Percentiles rank a stretch among this genome's conserved stretches.
phyloP scores from a whole-genome alignment of 2,888 invertebrate species.

The Nyleta sp. region DNA sequence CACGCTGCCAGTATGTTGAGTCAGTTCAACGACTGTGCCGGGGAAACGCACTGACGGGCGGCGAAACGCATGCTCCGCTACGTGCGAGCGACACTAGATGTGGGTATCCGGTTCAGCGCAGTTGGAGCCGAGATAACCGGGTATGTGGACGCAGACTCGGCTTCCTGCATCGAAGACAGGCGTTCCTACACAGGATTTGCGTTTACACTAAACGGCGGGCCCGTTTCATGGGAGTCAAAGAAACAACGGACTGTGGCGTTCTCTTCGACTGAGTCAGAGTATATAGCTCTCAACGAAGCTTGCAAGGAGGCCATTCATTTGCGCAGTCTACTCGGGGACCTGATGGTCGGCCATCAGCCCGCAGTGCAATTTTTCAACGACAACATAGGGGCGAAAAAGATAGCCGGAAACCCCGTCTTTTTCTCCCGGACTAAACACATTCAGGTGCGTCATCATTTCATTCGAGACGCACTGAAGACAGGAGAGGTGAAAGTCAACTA shows the following conservation, averaged over 20 bases:
- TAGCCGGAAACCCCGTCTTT: background rate
- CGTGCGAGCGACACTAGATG: conserved; percentile 7
- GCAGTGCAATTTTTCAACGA: background rate
- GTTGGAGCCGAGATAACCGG: background rate
- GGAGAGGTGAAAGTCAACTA: too few relatives aligned
- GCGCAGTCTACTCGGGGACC: background rate
- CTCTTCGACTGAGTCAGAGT: conserved; percentile 2
- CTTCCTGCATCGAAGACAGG: background rate
- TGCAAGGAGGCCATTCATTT: background rate
- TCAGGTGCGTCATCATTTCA: background rate
- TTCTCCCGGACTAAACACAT: background rate
- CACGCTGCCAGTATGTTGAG: conserved; percentile 5
- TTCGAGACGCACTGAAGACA: too few relatives aligned
- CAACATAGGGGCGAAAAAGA: background rate
- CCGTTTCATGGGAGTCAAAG: background rate
- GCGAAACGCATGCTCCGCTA: conserved; percentile 42
- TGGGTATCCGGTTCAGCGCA: conserved; percentile 2
- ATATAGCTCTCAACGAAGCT: background rate
- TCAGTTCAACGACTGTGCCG: conserved; percentile 23
- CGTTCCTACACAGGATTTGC: background rate
- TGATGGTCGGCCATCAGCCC: background rate
- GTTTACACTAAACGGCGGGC: background rate
- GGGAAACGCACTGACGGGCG: conserved; percentile 21
- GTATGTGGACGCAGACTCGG: conserved; percentile 19
- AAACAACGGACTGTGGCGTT: background rate